phyloP scores from a whole-genome alignment of 1,140 invertebrate species.

The Conopomorpha cramerella region DNA sequence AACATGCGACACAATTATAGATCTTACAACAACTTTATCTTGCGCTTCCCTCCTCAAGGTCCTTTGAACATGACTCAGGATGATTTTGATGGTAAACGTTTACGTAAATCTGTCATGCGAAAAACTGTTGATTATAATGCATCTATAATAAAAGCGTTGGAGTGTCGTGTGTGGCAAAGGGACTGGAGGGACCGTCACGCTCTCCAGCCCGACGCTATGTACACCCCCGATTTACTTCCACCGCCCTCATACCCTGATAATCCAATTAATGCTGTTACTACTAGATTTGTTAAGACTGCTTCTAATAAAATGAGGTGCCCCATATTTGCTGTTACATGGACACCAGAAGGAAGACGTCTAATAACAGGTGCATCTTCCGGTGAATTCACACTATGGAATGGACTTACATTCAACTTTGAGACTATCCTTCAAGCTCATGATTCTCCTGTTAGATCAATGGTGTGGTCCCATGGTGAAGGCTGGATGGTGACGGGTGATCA shows the following conservation, averaged over 20 bases:
- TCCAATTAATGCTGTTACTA: conserved; percentile 96
- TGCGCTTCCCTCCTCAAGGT: conserved; percentile 60
- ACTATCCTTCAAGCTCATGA: conserved; percentile 99
- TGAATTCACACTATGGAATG: conserved; percentile 99
- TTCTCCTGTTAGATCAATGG: conserved; percentile 96
- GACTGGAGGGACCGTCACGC: conserved; percentile 85
- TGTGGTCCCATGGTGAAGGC: conserved; percentile 98
- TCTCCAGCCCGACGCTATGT: conserved; percentile 90
- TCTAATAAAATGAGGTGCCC: conserved; percentile 99
- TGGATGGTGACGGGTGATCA: conserved; percentile 99
- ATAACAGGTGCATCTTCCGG: conserved; percentile 98
- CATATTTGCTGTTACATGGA: conserved; percentile 99
- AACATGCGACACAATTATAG: conserved; percentile 56
- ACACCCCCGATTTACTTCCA: conserved; percentile 85
- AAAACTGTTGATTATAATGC: conserved; percentile 99
- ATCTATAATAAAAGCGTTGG: conserved; percentile 89
- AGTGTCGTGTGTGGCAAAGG: conserved; percentile 92
- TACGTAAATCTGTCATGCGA: conserved; percentile 94
- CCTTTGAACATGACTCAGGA: conserved; percentile 72
- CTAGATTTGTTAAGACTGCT: conserved; percentile 95
- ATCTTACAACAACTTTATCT: conserved; percentile 55
- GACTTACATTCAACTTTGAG: conserved; percentile 99
- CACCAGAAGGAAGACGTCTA: conserved; percentile 94
- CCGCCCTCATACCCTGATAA: conserved; percentile 90
- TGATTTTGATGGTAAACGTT: conserved; percentile 94